These are phyloP conservation scores for Papilio protenor DNA, from an alignment of 2,888 invertebrate genomes.

Conservation along the genomic window DNA sequence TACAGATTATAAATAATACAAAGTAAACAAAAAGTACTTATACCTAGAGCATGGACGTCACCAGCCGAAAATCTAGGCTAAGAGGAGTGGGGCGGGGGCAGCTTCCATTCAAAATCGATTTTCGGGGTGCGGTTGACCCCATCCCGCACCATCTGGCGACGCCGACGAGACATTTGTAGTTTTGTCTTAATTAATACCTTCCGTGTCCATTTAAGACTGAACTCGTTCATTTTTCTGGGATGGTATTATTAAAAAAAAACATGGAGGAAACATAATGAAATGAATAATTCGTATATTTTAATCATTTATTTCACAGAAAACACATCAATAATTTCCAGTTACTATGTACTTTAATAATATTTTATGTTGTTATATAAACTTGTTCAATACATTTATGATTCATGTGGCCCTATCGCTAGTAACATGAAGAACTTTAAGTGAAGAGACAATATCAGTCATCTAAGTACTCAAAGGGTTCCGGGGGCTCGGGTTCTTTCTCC, in stretches of 20 bases:
- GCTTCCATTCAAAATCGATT: too few species aligned
- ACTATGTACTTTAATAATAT: conserved; percentile 65
- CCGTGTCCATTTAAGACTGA: background rate
- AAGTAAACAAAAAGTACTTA: too few species aligned
- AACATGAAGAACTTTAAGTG: conserved; percentile 22
- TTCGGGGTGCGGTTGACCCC: too few species aligned
- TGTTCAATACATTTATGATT: conserved; percentile 67
- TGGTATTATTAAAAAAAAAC: background rate
- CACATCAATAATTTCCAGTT: conserved; percentile 65
- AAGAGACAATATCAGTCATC: conserved; percentile 86
- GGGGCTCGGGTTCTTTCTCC: conserved; percentile 98
- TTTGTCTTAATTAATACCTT: too few species aligned
- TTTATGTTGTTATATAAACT: conserved; percentile 56
- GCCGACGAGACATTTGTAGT: too few species aligned
- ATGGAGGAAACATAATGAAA: conserved; percentile 23
- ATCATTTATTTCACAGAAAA: conserved; percentile 54
- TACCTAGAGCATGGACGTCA: too few species aligned
- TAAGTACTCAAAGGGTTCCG: conserved; percentile 98
- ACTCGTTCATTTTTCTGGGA: background rate
- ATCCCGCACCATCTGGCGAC: too few species aligned
- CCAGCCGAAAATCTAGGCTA: background rate
- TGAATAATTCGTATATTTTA: conserved; percentile 25
- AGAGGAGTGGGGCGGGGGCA: background rate
- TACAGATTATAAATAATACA: background rate
- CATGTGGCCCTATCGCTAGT: conserved; percentile 59